Conservation (phyloP, 2,888 invertebrate species). For the Geotrupes spiniger region DNA sequence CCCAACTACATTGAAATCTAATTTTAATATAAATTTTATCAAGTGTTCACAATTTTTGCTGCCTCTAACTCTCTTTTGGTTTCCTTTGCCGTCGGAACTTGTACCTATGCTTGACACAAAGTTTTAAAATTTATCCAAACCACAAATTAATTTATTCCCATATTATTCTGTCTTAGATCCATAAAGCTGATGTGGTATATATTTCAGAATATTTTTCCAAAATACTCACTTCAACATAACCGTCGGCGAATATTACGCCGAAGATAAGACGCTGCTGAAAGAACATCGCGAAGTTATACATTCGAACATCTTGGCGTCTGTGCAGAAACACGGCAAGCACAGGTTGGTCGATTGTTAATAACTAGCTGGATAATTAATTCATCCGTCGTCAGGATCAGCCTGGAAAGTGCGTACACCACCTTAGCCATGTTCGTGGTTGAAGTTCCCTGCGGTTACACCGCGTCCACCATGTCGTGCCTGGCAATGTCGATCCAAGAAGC, state of each 20-base stretch:
- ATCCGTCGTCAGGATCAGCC: conserved; percentile 49
- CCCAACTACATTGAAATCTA: no score
- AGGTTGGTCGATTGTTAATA: no score
- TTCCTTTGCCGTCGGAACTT: no score
- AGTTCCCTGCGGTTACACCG: conserved; percentile 61
- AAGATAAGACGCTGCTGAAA: conserved; percentile 56
- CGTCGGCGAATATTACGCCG: conserved; percentile 44
- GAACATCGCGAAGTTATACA: conserved; percentile 54
- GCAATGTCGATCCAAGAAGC: conserved; percentile 62
- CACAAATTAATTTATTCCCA: no score
- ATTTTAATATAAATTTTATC: no score
- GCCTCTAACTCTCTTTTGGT: no score
- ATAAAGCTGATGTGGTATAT: no score
- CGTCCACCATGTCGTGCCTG: conserved; percentile 58
- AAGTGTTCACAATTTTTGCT: no score
- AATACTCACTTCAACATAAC: conserved; percentile 50
- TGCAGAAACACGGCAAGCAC: conserved; percentile 50
- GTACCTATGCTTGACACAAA: no score
- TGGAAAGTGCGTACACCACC: conserved; percentile 56
- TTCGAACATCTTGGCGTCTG: conserved; percentile 48
- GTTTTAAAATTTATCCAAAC: no score
- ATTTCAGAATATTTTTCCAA: conserved; percentile 49
- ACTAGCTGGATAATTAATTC: no score
- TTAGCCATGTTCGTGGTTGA: conserved; percentile 58
- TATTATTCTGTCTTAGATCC: no score